A percentile compares a stretch with the other conserved stretches of the same genome.
Evolutionary conservation across 2,113 vertebrate genomes (phyloP).

Genomic region (Centropristis striata): DNA sequence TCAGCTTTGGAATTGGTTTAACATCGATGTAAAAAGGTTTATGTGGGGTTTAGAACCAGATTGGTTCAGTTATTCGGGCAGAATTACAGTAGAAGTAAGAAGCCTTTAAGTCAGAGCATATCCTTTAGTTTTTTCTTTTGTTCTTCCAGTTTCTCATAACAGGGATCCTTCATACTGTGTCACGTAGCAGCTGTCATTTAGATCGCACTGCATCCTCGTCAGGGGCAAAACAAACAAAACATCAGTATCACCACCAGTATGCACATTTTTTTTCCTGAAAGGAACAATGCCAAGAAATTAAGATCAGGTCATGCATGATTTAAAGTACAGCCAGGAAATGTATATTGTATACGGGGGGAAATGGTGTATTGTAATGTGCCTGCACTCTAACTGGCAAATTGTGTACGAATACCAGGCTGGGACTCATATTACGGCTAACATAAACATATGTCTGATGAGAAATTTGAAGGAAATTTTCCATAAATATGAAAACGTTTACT

Average conservation of each 20-base stretch:
- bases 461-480: conserved; percentile 72
- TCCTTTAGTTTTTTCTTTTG: conserved; percentile 52
- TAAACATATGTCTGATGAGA: conserved; percentile 73
- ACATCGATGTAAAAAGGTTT: conserved; percentile 73
- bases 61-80: conserved; percentile 68
- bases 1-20: conserved; percentile 73
- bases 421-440: conserved; percentile 62
- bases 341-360: conserved; percentile 51
- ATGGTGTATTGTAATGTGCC: conserved; percentile 51
- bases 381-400: conserved; percentile 53
- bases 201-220: conserved; percentile 38
- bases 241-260: conserved; percentile 39
- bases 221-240: conserved; percentile 55
- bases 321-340: conserved; percentile 68
- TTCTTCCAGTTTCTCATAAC: conserved; percentile 52
- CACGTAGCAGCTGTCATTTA: conserved; percentile 38
- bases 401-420: conserved; percentile 46
- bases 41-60: conserved; percentile 62
- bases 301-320: conserved; percentile 72
- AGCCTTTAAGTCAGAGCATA: conserved; percentile 51
- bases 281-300: conserved; percentile 59
- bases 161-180: conserved; percentile 43
- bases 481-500: conserved; percentile 70
- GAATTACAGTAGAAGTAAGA: conserved; percentile 58
- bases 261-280: conserved; percentile 51